phyloP scores from a whole-genome alignment of 2,113 vertebrate genomes.

The Puntigrus tetrazona region DNA sequence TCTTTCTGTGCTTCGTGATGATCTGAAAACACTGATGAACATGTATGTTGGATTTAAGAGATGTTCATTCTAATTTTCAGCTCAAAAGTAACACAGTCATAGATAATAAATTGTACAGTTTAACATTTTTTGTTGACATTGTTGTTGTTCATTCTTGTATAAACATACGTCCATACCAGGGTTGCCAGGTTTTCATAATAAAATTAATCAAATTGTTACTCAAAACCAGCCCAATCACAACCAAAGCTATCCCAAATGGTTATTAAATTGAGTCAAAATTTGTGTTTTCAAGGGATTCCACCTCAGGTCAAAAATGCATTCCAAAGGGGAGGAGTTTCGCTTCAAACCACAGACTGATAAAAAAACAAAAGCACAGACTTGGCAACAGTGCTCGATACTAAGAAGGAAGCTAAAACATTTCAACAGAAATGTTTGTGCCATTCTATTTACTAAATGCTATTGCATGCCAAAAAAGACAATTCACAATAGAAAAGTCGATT shows the following conservation, averaged over 20 bases:
- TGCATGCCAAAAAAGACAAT: neutral
- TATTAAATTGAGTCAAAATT: no score
- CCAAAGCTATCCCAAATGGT: no score
- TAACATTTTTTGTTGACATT: no score
- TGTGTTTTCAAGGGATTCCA: no score
- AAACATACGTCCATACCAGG: neutral
- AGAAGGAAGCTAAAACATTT: neutral
- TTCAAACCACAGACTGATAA: no score
- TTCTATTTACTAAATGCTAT: neutral
- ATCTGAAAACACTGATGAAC: neutral
- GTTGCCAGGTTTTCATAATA: no score
- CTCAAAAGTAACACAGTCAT: neutral
- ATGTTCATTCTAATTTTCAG: neutral
- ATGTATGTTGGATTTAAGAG: neutral
- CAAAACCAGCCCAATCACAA: no score
- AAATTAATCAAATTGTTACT: no score
- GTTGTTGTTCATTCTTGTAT: neutral
- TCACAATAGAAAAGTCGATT: neutral
- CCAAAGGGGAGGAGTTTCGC: no score
- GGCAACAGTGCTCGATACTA: neutral
- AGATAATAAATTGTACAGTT: no score
- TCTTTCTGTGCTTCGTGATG: neutral
- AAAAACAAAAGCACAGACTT: no score
- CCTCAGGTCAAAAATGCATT: no score
- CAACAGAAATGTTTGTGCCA: neutral